Percentiles rank a stretch among this genome's conserved stretches.
These are phyloP conservation scores for Gallinago nigripennis DNA, from an alignment of 2,797 vertebrate genomes.

Conservation along the genomic window DNA sequence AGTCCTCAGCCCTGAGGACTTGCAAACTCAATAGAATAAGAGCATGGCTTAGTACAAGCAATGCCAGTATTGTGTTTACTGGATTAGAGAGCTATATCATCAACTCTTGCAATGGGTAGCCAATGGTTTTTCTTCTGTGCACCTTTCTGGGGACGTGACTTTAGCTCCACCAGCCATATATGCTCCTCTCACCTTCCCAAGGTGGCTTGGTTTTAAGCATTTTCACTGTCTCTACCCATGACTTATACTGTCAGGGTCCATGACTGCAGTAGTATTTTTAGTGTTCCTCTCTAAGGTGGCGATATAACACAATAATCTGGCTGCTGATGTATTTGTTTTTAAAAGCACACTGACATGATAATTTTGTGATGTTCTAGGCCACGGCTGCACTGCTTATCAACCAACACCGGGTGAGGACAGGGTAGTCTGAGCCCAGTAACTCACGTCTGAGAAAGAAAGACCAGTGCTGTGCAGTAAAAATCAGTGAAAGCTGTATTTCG, in stretches of 20 bases:
- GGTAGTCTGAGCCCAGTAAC: not conserved
- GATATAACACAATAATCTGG: not conserved
- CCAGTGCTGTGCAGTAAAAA: not conserved
- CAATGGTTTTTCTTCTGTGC: not conserved
- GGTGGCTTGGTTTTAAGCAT: not conserved
- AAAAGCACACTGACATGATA: not conserved
- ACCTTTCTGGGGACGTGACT: not conserved
- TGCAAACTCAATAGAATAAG: not conserved
- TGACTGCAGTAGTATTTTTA: not conserved
- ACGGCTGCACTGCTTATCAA: not conserved
- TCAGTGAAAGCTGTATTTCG: not conserved
- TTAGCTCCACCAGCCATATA: not conserved
- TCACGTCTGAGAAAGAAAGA: not conserved
- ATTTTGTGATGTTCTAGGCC: not conserved
- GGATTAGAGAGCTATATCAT: not conserved
- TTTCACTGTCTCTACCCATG: not conserved
- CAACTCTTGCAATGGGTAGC: not conserved
- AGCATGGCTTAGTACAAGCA: rapidly evolving
- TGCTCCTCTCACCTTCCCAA: not conserved
- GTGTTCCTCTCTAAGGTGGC: not conserved
- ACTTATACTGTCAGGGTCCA: not conserved
- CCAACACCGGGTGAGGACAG: not conserved
- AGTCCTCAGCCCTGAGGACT: not conserved
- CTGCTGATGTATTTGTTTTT: not conserved
- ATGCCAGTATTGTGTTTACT: not conserved